Percentiles rank a stretch among this genome's conserved stretches.
phyloP scores from a whole-genome alignment of 1,140 invertebrate genomes.

The Drosophila ohnishii region DNA sequence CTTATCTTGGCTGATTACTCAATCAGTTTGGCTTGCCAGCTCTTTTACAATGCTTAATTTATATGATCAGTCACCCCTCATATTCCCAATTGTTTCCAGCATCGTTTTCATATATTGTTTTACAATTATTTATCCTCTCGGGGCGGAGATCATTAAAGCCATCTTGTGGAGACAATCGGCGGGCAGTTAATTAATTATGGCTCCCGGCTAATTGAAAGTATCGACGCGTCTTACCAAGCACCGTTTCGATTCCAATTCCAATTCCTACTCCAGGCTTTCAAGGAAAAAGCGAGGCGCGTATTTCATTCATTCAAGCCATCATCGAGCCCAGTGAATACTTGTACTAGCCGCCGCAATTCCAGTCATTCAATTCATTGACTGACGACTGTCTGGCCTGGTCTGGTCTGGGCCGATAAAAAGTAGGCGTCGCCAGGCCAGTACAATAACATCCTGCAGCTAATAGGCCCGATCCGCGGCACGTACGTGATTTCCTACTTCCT shows the following conservation, averaged over 20 bases:
- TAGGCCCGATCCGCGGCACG: constrained; percentile 65
- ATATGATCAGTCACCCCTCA: neutral
- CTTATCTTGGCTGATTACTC: neutral
- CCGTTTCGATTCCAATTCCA: constrained; percentile 53
- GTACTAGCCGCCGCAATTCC: constrained; percentile 24
- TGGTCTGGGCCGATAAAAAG: constrained; percentile 70
- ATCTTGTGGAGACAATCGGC: constrained; percentile 21
- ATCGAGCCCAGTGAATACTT: constrained; percentile 1
- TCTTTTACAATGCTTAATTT: constrained; percentile 3
- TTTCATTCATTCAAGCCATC: constrained; percentile 63
- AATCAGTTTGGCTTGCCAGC: neutral
- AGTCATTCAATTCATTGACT: constrained; percentile 28
- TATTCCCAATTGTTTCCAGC: neutral
- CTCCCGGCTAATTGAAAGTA: constrained; percentile 72
- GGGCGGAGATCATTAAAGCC: constrained; percentile 21
- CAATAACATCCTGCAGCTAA: constrained; percentile 75
- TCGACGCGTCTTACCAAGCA: constrained; percentile 61
- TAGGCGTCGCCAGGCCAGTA: constrained; percentile 60
- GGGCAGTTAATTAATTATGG: constrained; percentile 40
- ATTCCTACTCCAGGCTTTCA: constrained; percentile 18
- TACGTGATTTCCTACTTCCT: constrained; percentile 81
- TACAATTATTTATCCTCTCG: constrained; percentile 20
- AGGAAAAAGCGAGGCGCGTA: constrained; percentile 56
- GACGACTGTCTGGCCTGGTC: constrained; percentile 48
- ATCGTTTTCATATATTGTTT: constrained; percentile 15